phyloP scores from a whole-genome alignment of 2,888 invertebrate genomes.

The Leptinotarsa haldemani region DNA sequence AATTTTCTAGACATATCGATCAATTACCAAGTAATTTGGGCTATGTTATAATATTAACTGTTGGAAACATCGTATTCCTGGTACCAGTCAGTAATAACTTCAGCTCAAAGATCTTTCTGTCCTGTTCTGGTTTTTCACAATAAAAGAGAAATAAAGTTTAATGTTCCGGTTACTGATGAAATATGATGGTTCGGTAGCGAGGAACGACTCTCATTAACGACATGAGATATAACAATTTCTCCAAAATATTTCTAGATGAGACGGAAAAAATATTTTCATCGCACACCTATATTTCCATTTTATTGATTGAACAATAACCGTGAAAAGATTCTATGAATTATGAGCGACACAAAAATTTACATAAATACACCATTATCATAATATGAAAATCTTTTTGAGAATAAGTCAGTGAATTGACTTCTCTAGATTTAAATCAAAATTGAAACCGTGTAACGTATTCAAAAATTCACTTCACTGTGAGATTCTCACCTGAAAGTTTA shows the following conservation, averaged over 20 bases:
- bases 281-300: no score
- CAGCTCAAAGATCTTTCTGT: conserved; percentile 10
- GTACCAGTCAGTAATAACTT: conserved; percentile 29
- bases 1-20: conserved; percentile 8
- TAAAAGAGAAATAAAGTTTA: conserved; percentile 17
- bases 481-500: no score
- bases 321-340: no score
- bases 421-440: no score
- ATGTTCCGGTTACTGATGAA: conserved; percentile 10
- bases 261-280: background rate
- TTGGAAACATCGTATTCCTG: conserved; percentile 20
- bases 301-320: no score
- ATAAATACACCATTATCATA: no score
- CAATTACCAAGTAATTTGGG: background rate
- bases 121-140: background rate
- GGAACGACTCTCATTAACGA: background rate
- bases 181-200: conserved; percentile 2
- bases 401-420: no score
- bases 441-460: no score
- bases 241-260: background rate
- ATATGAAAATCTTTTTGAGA: no score
- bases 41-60: conserved; percentile 1
- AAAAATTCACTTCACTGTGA: no score
- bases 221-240: background rate
- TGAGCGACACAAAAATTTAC: no score